Conservation (phyloP, 1,140 invertebrate species). For the Meloidogyne floridensis region DNA sequence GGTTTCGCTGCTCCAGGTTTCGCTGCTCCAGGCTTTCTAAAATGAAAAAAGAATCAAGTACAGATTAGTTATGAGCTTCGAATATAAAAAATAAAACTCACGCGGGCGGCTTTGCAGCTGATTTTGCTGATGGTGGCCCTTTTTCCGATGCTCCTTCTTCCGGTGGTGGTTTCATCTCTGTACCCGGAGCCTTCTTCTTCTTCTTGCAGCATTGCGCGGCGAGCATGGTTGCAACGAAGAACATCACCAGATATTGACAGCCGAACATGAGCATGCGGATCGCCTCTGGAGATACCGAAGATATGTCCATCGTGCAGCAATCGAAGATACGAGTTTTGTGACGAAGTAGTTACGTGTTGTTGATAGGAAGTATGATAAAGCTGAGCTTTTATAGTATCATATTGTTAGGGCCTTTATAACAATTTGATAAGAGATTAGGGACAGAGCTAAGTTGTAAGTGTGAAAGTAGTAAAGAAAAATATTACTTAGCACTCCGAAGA, state of each 20-base stretch:
- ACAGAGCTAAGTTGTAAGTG: too few species aligned
- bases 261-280: not conserved
- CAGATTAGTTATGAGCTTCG: not conserved
- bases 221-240: not conserved
- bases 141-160: not conserved
- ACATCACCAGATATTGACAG: not conserved
- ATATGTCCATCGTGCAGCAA: not conserved
- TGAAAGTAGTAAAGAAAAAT: too few species aligned
- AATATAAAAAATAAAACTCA: not conserved
- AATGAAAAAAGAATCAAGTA: not conserved
- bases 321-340: not conserved
- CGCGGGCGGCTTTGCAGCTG: not conserved
- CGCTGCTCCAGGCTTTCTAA: not conserved
- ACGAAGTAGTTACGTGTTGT: not conserved
- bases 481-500: too few species aligned
- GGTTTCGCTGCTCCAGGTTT: not conserved
- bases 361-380: too few species aligned
- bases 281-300: not conserved
- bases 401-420: too few species aligned
- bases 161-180: constrained; percentile 2
- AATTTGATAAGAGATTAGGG: too few species aligned
- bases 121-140: not conserved
- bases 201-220: not conserved
- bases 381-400: too few species aligned
- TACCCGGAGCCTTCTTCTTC: not conserved